Base-by-base conservation (phyloP, 1,140 invertebrate genomes). In the Aricia agestis region DNA sequence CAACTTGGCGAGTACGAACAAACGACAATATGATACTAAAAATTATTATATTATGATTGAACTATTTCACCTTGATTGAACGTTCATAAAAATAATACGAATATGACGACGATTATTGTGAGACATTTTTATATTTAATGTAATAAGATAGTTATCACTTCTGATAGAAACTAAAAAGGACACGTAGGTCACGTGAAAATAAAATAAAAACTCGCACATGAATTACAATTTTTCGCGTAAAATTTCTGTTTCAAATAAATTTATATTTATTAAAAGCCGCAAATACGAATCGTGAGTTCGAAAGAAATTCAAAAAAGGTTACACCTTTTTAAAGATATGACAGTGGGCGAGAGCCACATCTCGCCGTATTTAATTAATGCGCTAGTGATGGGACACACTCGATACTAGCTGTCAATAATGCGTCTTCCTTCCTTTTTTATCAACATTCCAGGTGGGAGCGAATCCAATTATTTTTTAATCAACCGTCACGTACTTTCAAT, bases 321-420 rank as follows among this genome's bases (percentile, higher is more conserved):
- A 63, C 59, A 25, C 31, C 17, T 63, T 63, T 63, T 36, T 25
- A 19, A 19, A 63, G 19, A 25, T 19, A 19, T 25, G 19, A 63
- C 18, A 63, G 59, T 25, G 9, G 42, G 42, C 42, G 42, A 52
- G 42, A 52, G 42, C 42, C 42, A 52, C 42, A 52, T 52, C 42
- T 52, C 59, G 59, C 6, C 59, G 31, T 25, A 63, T 63, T 63
- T 63, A 63, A 63, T 63, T 63, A 63, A 63, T 11, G 59, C 18
- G 42, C 42, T 63, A 63, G 18, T 17, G 59, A 25, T 63, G 42
- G 13, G 42, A 52, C 10, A 52, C 42, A 13, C 42, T 10, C 42
- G 42, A 52, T 11, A 13, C 9, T 52, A 15, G 10, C 11, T 2
- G 42, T 13, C 42, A 52, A 52, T 15, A 52, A 52, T 52, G 13